Evolutionary conservation across 2,888 invertebrate species (phyloP), one percentile per base, ranked within the genome.

Genomic region (Eristalinus sepulchralis): DNA sequence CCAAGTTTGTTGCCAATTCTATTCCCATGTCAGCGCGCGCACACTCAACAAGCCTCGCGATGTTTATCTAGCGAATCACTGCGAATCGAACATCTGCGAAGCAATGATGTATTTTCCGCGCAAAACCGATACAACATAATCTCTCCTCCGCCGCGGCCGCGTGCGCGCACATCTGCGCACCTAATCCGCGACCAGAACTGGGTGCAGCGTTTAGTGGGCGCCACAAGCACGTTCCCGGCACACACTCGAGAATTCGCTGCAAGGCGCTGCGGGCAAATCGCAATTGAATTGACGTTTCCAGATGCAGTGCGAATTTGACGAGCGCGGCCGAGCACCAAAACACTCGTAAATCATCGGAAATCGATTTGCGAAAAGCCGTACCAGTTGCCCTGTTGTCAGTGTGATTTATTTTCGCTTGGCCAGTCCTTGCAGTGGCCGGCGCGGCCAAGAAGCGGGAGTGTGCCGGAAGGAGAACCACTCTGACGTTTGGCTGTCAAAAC

Each of bases 321-420:
- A 70, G 34, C 64, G 67, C 70, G 71, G 64, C 78, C 67, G 75
- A 67, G 83, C 78, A 79, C 83, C 34, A 34, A 75, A 75, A 86
- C 17, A 47, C 47, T 47, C 47, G 47, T 79, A 86, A 86, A 86
- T 86, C 86, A 86, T 86, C 59, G 31, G 55, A 82, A 85, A 85
- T 85, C 83, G 83, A 86, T 86, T 75, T 83, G 83, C 78, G 47
- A 75, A 77, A 66, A 55, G 24, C 11, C 55, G 47, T 36, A 24
- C 11, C 6, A 47, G 17, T 17, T 27, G 31, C 47, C 31, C 39
- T 71, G 55, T 57, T 72, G 34, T 9, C 64, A 72, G 47, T 17
- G 73, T 86, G 85, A 86, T 86, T 85, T 85, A 82, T 85, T 85
- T 78, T 68, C 77, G 60, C 82, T 76, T 68, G 77, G 68, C 82